Evolutionary conservation across 1,140 invertebrate genomes (phyloP), one percentile per base, ranked within the genome.

Genomic region (Parasteatoda tepidariorum): DNA sequence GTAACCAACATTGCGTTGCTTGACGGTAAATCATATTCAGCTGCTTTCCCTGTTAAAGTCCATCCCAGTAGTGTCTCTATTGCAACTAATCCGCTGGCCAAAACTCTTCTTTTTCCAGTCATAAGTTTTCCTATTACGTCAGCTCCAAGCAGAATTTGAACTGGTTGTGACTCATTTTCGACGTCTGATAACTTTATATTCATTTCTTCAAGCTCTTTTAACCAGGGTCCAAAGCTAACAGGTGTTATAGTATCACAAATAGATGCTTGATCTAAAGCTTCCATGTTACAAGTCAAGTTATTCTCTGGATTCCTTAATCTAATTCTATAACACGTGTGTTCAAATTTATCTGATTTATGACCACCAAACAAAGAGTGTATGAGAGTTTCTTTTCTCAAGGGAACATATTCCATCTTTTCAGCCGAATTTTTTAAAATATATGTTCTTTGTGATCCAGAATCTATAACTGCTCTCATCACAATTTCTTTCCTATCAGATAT

Each of bases 1-100:
- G 38, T 61, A 4, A 30, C 33, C 4, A 66, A 1, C n/a, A 67
- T 24, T 54, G 34, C 38, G 34, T 61, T 70, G 30, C 3, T 70
- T 70, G 2, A 38, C 5, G 48, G 7, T 31, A 26, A 0, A 1
- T 59, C 55, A 26, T 18, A 9, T 30, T 67, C 13, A 30, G 75
- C 85, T 38, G 71, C 28, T 86, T 87, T 87, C 9, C 86, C 88
- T 83, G 86, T 86, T 1, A 89, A n/a, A 7, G 86, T 87, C 88
- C 87, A 89, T 2, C 87, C 88, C 3, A 89, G 75, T 13, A 82
- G 30, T 0, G 88, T 88, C 74, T 90, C 86, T 1, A 87, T n/a
- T 18, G 86, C 87, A 15, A 87, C 85, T 13, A 89, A 66, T 1
- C 87, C 87, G 70, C 85, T 86, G 0, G 34, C 11, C 24, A 89